A percentile compares a stretch with the other conserved stretches of the same genome.
phyloP scores from a whole-genome alignment of 2,113 vertebrate species.

The Aix galericulata region DNA sequence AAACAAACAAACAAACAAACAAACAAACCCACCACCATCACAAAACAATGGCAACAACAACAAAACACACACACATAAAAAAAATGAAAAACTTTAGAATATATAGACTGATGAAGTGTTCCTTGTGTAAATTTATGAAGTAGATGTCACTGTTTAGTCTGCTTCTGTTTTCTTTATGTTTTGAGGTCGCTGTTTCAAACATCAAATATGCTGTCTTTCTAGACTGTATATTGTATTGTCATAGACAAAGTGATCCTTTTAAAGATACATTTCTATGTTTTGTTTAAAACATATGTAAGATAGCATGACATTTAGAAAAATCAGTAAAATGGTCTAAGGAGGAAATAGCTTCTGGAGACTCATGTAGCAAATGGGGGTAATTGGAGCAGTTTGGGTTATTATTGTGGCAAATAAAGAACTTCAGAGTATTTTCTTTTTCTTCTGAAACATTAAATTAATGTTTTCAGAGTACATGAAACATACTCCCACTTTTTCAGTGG shows the following conservation, averaged over 20 bases:
- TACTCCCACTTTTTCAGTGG: background rate
- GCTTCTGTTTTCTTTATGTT: background rate
- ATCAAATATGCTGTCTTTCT: background rate
- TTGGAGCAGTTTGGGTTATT: background rate
- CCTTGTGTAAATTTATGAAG: background rate
- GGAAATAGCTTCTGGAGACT: background rate
- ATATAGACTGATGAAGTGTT: background rate
- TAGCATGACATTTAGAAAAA: background rate
- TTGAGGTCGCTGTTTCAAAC: background rate
- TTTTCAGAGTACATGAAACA: background rate
- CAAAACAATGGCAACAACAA: background rate
- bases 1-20: too few species aligned
- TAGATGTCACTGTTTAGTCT: background rate
- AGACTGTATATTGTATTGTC: background rate
- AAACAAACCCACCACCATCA: too few species aligned
- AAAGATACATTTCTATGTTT: background rate
- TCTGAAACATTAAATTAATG: background rate
- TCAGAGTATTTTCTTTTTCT: background rate
- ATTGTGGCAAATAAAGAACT: background rate
- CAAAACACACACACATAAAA: background rate
- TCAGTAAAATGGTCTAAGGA: background rate
- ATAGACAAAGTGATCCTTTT: background rate
- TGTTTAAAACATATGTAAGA: background rate
- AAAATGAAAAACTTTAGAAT: background rate
- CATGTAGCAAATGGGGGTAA: background rate